Evolutionary conservation across 2,113 vertebrate genomes (phyloP), one percentile per base, ranked within the genome.

Genomic region (Cyanoramphus novaezelandiae): DNA sequence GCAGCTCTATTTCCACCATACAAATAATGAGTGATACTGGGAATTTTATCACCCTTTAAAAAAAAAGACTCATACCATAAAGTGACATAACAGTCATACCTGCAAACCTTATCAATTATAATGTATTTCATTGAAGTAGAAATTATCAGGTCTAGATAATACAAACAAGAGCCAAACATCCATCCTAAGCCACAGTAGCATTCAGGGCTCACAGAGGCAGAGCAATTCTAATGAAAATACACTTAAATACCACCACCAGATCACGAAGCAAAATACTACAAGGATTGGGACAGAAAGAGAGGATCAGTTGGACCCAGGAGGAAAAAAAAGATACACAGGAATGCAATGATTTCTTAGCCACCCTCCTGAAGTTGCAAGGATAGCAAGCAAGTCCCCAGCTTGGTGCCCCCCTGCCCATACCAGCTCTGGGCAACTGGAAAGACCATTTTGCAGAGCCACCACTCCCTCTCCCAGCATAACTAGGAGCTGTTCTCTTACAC

Each of bases 391-490:
- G 11, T 39, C 18, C 4, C 9, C 19, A 27, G 28, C 25, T 78
- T 3, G 0, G 53, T 37, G 41, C 1, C 41, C 23, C 18, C 7
- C 6, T 55, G 24, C 13, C 17, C 13, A 16, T 10, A 62, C 2
- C 17, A 16, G 35, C 39, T 43, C 29, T 37, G n/a, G 17, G 28
- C 3, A 29, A 71, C 11, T 4, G 29, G 11, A 27, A 15, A 77
- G 4, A 21, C 27, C 7, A 21, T 57, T 82, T 69, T 27, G 10
- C 31, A n/a, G 13, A 52, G 68, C 31, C 50, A 65, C 25, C 2
- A 4, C 9, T 49, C 11, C 13, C 13, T 5, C 8, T 65, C 43
- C 24, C 0, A 2, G 23, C 25, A 33, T 20, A 27, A 2, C 1
- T 1, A 1, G 13, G 15, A 8, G 6, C 6, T 76, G 28, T 31